A percentile compares a stretch with the other conserved stretches of the same genome.
Conservation (phyloP, 2,797 vertebrate species). For the Phyllotis vaccarum region DNA sequence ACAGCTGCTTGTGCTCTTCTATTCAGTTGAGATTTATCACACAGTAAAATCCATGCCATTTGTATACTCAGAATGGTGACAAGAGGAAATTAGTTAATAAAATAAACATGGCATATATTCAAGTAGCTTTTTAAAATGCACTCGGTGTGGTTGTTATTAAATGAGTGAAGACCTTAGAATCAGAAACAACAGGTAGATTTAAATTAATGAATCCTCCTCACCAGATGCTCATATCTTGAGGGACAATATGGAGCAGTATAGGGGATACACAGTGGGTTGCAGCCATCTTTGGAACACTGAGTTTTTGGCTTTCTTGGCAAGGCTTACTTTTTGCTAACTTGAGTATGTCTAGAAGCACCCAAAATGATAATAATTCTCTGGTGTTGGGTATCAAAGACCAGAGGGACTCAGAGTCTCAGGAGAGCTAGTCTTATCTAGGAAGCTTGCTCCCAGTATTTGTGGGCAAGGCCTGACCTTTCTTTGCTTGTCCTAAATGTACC, state of each 20-base stretch:
- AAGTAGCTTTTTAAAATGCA: neutral
- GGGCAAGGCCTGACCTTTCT: neutral
- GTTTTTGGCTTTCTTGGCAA: neutral
- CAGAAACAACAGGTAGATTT: neutral
- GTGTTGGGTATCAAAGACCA: neutral
- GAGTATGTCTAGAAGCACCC: neutral
- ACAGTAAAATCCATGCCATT: neutral
- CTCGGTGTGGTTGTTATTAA: neutral
- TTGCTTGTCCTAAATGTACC: neutral
- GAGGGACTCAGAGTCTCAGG: neutral
- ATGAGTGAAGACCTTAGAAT: neutral
- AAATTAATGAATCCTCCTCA: neutral
- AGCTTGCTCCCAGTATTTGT: neutral
- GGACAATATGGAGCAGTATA: neutral
- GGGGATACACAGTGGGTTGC: accelerated
- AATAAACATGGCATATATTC: neutral
- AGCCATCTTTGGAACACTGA: too few species aligned
- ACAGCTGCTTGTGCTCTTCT: neutral
- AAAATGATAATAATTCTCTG: neutral
- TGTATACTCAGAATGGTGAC: neutral
- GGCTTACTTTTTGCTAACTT: neutral
- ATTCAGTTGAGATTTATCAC: neutral
- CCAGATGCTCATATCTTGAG: neutral
- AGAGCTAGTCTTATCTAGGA: neutral
- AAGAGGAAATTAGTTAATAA: neutral